Evolutionary conservation across 2,888 invertebrate genomes (phyloP).

Genomic region (Kuschelorhynchus macadamiae): DNA sequence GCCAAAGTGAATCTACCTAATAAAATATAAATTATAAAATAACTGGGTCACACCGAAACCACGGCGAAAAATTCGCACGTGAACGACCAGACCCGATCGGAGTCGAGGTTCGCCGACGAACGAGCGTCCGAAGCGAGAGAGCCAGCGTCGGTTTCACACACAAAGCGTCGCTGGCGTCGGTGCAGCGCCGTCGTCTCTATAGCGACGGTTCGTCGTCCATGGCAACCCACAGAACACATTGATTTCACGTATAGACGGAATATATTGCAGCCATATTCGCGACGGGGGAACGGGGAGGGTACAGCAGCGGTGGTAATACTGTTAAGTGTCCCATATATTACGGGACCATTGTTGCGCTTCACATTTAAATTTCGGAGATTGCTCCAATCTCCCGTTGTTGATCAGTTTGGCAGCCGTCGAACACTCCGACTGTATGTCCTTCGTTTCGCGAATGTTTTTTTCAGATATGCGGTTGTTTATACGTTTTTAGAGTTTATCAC

Average conservation of each 20-base stretch:
- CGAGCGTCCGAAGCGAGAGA: slow-evolving; percentile 23
- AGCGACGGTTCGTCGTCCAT: slow-evolving; percentile 58
- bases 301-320: slow-evolving; percentile 61
- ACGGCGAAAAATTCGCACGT: slow-evolving; percentile 49
- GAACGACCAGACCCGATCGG: slow-evolving; percentile 50
- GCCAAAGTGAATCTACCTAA: slow-evolving; percentile 33
- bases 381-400: slow-evolving; percentile 7
- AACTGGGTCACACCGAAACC: slow-evolving; percentile 55
- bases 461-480: no score
- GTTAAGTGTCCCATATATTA: slow-evolving; percentile 67
- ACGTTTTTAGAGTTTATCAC: no score
- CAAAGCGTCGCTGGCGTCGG: slow-evolving; percentile 57
- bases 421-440: not conserved
- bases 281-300: slow-evolving; percentile 23
- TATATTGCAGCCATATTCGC: slow-evolving; percentile 64
- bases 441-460: not conserved
- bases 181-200: slow-evolving; percentile 59
- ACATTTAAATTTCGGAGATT: slow-evolving; percentile 43
- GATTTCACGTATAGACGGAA: slow-evolving; percentile 69
- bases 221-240: slow-evolving; percentile 67
- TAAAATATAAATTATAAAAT: slow-evolving; percentile 53
- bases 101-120: slow-evolving; percentile 48
- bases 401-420: slow-evolving; percentile 26
- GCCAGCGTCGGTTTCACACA: slow-evolving; percentile 49
- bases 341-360: slow-evolving; percentile 61